Evolutionary conservation across 1,140 invertebrate species (phyloP).

Genomic region (Drosophila bocqueti): DNA sequence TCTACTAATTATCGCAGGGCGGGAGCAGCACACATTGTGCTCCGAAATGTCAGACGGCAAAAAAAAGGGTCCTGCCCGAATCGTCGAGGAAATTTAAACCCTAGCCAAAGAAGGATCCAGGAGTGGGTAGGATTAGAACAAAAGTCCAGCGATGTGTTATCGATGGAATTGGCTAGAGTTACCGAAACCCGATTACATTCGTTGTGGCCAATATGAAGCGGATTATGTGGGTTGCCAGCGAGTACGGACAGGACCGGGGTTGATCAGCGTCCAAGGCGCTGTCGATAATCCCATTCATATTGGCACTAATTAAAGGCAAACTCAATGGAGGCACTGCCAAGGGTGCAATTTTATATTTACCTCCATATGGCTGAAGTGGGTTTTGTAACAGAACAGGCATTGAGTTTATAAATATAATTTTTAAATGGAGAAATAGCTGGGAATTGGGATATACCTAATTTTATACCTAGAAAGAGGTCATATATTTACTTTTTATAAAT

Average conservation of each 20-base stretch:
- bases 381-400: background rate
- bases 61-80: constrained; percentile 34
- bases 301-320: constrained; percentile 38
- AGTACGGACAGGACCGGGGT: constrained; percentile 11
- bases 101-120: background rate
- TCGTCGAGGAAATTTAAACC: constrained; percentile 41
- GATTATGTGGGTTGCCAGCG: constrained; percentile 44
- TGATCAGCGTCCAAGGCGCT: background rate
- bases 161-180: constrained; percentile 51
- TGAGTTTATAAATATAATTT: too few relatives aligned
- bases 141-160: constrained; percentile 42
- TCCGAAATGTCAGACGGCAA: constrained; percentile 38
- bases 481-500: background rate
- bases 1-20: constrained; percentile 76
- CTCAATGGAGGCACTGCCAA: constrained; percentile 1
- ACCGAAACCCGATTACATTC: constrained; percentile 51
- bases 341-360: constrained; percentile 23
- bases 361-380: constrained; percentile 14
- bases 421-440: background rate
- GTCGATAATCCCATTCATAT: constrained; percentile 49
- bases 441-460: background rate
- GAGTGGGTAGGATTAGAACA: constrained; percentile 14
- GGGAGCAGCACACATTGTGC: constrained; percentile 44
- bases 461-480: background rate
- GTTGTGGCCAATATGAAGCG: constrained; percentile 39